Evolutionary conservation across 2,113 vertebrate genomes (phyloP).

Genomic region (Crotalus viridis): DNA sequence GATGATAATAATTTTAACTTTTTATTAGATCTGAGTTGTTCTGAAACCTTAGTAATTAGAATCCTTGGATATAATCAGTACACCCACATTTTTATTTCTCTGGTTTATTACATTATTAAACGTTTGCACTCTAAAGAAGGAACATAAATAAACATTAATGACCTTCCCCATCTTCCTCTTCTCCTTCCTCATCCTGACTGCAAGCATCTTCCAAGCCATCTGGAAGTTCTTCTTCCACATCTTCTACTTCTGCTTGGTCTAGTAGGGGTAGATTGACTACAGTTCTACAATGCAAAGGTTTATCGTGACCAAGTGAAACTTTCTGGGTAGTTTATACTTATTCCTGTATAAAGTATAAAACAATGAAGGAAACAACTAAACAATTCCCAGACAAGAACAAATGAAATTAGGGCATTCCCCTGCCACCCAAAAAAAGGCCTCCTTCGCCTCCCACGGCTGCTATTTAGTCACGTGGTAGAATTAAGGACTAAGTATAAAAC

Average conservation of each 20-base stretch:
- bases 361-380: neutral
- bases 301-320: neutral
- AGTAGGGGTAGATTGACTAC: conserved; percentile 22
- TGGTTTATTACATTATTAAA: neutral
- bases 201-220: conserved; percentile 71
- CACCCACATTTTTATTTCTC: neutral
- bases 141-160: neutral
- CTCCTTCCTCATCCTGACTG: conserved; percentile 53
- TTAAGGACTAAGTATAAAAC: neutral
- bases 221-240: conserved; percentile 70
- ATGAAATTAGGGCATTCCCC: neutral
- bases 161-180: conserved; percentile 27
- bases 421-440: neutral
- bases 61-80: neutral
- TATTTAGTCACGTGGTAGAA: neutral
- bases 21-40: neutral
- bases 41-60: neutral
- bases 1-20: neutral
- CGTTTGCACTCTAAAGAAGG: neutral
- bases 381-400: neutral
- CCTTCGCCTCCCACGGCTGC: neutral
- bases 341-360: no score
- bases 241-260: conserved; percentile 34
- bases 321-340: neutral
- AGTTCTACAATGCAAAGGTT: neutral